Base-by-base conservation (phyloP, 2,113 vertebrate species). In the Protobothrops flavoviridis region DNA sequence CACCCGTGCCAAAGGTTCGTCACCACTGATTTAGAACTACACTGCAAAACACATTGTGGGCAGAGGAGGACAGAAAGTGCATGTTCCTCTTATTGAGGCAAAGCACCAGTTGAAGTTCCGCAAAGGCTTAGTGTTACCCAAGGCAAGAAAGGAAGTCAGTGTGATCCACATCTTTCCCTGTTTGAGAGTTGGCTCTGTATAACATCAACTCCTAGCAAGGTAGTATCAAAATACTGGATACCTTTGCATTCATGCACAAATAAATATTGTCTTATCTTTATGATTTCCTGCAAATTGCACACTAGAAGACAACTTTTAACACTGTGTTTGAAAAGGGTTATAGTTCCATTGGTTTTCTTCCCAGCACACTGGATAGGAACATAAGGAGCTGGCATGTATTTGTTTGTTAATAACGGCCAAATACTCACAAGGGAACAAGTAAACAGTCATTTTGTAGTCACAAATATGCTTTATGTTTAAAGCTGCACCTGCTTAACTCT, bases 381-480 rank as follows among this genome's bases (percentile, higher is more conserved):
- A 93, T 91, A 96, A 95, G 92, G 64, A 45, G 3, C 8, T 96
- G 89, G 59, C 91, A 96, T 91, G 94, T n/a, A 96, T 95, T 93
- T 95, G 93, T 93, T 95, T 93, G n/a, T 94, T 95, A 94, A 64
- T 91, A 95, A 96, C 93, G 53, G 92, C 90, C 95, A 94, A 92
- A 95, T 95, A 94, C 21, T 23, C 94, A 96, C 92, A 93, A 88
- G 93, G 91, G 96, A 94, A 95, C 57, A 90, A 94, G 93, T 45
- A 94, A 97, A 96, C 93, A 95, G 69, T 61, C 45, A 88, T 92
- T 96, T 97, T 96, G 94, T 95, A 96, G 95, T 95, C 95, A 88
- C 61, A 97, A 97, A 96, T 96, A 96, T 94, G 93, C 95, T 97
- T 97, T 96, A 94, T 95, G 94, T 93, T 97, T 96, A 96, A 96